A percentile compares a stretch with the other conserved stretches of the same genome.
These are phyloP conservation scores for Sphenodon punctatus DNA, from an alignment of 2,797 vertebrate genomes.

Conservation along the genomic window DNA sequence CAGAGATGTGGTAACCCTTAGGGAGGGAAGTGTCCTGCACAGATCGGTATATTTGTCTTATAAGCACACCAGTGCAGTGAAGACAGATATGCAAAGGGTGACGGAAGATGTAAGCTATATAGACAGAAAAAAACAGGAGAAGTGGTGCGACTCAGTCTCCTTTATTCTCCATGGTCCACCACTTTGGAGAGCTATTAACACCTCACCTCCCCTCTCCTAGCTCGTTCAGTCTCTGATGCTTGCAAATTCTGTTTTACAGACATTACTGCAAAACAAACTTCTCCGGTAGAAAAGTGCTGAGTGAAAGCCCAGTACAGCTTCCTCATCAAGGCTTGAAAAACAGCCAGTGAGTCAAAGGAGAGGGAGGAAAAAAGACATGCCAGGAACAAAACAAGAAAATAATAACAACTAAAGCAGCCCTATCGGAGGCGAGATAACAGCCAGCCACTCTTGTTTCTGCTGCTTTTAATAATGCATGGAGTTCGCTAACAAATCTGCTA, in stretches of 20 bases:
- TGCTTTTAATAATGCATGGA: constrained; percentile 38
- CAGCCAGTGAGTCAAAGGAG: constrained; percentile 17
- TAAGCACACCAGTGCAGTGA: background rate
- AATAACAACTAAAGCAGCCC: constrained; percentile 3
- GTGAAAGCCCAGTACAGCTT: background rate
- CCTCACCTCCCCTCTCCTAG: background rate
- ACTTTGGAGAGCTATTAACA: background rate
- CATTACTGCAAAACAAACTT: background rate
- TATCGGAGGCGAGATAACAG: constrained; percentile 4
- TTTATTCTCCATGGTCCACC: background rate
- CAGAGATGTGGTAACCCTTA: no score
- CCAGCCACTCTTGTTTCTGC: constrained; percentile 21
- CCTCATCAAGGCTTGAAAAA: constrained; percentile 30
- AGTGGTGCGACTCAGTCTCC: background rate
- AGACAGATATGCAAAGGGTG: background rate
- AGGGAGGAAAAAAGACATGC: constrained; percentile 14
- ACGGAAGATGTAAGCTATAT: background rate
- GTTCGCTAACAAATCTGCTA: constrained; percentile 38
- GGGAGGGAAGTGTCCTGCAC: background rate
- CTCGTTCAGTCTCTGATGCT: constrained; percentile 11
- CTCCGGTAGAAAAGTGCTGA: background rate
- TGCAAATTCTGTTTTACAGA: background rate
- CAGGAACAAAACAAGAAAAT: constrained; percentile 34
- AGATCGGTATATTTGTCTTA: background rate
- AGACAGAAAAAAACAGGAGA: background rate